phyloP scores from a whole-genome alignment of 2,797 vertebrate species.

The Nyctibius grandis region DNA sequence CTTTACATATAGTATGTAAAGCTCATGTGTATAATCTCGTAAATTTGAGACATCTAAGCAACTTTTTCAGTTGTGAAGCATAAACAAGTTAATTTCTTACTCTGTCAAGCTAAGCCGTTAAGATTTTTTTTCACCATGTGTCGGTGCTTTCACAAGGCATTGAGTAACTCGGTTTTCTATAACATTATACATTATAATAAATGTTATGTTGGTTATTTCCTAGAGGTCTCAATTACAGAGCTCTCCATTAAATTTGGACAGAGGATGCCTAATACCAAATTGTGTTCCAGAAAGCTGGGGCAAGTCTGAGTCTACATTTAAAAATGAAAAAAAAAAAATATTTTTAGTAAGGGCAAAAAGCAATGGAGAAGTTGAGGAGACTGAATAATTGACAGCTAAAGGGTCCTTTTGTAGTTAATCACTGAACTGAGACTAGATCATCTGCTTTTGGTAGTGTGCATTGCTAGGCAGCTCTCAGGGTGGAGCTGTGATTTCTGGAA shows the following conservation, averaged over 20 bases:
- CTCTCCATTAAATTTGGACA: background rate
- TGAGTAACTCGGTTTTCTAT: background rate
- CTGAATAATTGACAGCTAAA: background rate
- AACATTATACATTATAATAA: background rate
- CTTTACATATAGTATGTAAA: background rate
- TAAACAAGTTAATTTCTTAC: background rate
- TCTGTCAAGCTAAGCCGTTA: background rate
- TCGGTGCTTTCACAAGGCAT: background rate
- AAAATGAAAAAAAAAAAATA: background rate
- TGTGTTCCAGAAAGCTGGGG: background rate
- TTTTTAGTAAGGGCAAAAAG: background rate
- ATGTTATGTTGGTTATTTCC: background rate
- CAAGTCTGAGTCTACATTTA: background rate
- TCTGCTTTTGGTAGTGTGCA: background rate
- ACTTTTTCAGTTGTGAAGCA: background rate
- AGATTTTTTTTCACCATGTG: background rate
- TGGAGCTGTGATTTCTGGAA: background rate
- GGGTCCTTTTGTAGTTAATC: background rate
- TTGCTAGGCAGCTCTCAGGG: background rate
- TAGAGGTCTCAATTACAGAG: background rate
- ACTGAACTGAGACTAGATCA: background rate
- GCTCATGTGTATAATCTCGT: background rate
- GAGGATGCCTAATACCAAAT: background rate
- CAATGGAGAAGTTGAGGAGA: background rate
- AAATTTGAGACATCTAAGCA: background rate